A percentile compares a stretch with the other conserved stretches of the same genome.
These are phyloP conservation scores for Aphidoletes aphidimyza DNA, from an alignment of 2,888 invertebrate genomes.

Conservation along the genomic window DNA sequence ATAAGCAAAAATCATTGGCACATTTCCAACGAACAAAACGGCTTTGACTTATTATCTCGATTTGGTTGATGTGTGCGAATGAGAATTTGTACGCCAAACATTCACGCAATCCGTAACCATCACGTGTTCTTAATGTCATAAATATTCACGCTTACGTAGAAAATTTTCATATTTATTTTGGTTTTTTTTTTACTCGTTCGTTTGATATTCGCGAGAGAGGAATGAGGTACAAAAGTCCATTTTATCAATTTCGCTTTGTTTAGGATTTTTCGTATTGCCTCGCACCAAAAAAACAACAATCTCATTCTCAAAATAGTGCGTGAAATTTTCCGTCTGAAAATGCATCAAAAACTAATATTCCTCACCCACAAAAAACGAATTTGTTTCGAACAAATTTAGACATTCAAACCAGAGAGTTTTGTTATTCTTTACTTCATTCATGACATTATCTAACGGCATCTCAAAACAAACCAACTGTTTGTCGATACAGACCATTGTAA, in stretches of 20 bases:
- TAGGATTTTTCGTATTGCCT: too few relatives aligned
- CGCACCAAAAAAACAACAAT: too few relatives aligned
- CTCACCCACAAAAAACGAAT: too few relatives aligned
- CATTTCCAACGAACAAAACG: slow-evolving; percentile 3
- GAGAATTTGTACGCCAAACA: neutral
- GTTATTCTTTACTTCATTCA: neutral
- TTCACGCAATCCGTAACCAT: slow-evolving; percentile 24
- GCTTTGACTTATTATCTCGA: slow-evolving; percentile 22
- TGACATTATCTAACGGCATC: neutral
- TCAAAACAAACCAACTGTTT: neutral
- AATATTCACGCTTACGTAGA: slow-evolving; percentile 2
- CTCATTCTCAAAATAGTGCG: too few relatives aligned
- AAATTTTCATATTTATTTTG: neutral
- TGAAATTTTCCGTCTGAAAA: too few relatives aligned
- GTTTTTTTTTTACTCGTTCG: neutral
- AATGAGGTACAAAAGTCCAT: neutral
- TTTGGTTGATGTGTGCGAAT: too few relatives aligned
- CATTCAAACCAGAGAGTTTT: too few relatives aligned
- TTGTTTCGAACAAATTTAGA: too few relatives aligned
- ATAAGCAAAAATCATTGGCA: slow-evolving; percentile 36
- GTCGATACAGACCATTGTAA: neutral
- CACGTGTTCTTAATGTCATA: neutral
- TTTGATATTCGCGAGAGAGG: neutral
- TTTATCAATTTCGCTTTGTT: neutral
- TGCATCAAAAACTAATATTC: too few relatives aligned